Base-by-base conservation (phyloP, 2,888 invertebrate species). In the Philonicus albiceps region DNA sequence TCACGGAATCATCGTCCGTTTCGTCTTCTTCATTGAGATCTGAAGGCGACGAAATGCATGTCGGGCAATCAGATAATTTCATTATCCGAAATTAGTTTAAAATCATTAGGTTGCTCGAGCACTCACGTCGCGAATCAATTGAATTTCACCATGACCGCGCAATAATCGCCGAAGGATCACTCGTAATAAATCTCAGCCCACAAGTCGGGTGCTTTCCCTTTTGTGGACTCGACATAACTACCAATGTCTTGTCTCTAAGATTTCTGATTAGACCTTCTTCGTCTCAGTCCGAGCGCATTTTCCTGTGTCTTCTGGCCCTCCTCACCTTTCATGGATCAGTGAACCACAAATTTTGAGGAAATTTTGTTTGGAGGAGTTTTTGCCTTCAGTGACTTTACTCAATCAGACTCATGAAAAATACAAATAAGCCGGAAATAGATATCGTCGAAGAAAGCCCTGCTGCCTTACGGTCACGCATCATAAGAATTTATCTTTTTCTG, bases 21-120 rank as follows among this genome's bases (percentile, higher is more conserved):
- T 85, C 80, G 53, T 75, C 43, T 27, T 55, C 37, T 73, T 85
- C 80, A 16, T 88, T 85, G 27, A 81, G 83, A 27, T 87, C 87
- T 8, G 88, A 87, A n/a, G 87, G 86, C 75, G 88, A 88, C 27
- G 88, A 88, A 64, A 89, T 87, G 84, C 89, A 89, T 85, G 86
- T 88, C 73, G 88, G 88, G 80, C 89, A 89, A 87, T 89, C 87
- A 37, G 88, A 86, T 72, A 89, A 55, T 86, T 87, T 88, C 89
- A 89, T 89, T 53, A 16, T 81, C 31, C 64, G 37, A 22, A 64
- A 76, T 72, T 75, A 73, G 37, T 76, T n/a, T 40, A 31, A 19
- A 64, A 55, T 55, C 37, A 83, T 64, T 83, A 55, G 53, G 64
- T 11, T 13, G 7, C 64, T 64, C 4, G 64, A 53, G 34, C 64